These are phyloP conservation scores for Cryptomyrus ogoouensis DNA, from an alignment of 2,113 vertebrate genomes.

Conservation along the genomic window DNA sequence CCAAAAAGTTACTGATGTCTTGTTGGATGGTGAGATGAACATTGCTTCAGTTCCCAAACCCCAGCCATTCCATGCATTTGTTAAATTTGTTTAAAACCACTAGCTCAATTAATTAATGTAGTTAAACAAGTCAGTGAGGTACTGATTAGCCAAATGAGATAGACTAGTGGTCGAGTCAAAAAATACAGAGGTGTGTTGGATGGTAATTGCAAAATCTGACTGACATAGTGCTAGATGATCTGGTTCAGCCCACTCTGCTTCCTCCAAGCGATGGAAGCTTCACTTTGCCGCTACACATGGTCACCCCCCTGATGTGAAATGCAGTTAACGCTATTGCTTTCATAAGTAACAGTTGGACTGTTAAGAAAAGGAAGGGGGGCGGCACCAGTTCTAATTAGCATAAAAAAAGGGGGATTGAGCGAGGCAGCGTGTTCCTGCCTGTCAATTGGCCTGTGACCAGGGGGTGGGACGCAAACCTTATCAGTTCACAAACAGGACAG, in stretches of 20 bases:
- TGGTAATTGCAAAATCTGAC: neutral
- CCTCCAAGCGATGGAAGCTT: neutral
- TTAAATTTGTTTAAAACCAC: neutral
- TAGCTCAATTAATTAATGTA: neutral
- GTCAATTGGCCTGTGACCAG: conserved; percentile 31
- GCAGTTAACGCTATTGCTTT: conserved; percentile 45
- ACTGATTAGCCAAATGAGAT: neutral
- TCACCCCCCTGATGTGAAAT: conserved; percentile 27
- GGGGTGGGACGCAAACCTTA: conserved; percentile 53
- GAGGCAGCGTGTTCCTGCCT: neutral
- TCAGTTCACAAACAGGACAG: conserved; percentile 61
- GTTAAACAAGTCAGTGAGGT: neutral
- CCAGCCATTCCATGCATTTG: neutral
- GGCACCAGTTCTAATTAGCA: conserved; percentile 51
- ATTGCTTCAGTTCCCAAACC: neutral
- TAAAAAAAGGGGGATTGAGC: conserved; percentile 45
- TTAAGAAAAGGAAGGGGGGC: conserved; percentile 44
- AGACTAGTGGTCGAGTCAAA: neutral
- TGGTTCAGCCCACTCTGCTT: neutral
- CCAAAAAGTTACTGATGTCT: neutral
- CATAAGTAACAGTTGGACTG: conserved; percentile 41
- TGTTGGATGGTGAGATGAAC: neutral
- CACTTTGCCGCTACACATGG: neutral
- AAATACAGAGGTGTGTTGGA: neutral
- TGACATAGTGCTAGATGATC: neutral